These are phyloP conservation scores for Meliscaeva auricollis DNA, from an alignment of 2,888 invertebrate species.

Conservation along the genomic window DNA sequence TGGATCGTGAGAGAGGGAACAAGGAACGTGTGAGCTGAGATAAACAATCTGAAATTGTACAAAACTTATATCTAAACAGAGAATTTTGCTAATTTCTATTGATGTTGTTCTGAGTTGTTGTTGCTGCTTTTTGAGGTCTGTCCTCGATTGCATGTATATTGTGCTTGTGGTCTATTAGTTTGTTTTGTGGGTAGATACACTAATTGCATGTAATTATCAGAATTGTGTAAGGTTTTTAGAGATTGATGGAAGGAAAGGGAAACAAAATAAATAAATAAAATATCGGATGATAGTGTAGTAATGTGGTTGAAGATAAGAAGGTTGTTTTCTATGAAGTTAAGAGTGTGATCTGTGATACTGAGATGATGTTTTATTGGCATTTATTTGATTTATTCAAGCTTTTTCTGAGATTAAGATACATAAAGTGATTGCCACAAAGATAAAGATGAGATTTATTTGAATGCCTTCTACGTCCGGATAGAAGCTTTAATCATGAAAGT, in stretches of 20 bases:
- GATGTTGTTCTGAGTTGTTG: slow-evolving; percentile 16
- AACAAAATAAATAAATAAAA: not conserved
- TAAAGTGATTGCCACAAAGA: slow-evolving; percentile 27
- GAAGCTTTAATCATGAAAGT: slow-evolving; percentile 5
- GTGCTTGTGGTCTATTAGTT: slow-evolving; percentile 57
- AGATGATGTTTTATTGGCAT: slow-evolving; percentile 8
- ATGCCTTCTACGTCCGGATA: slow-evolving; percentile 18
- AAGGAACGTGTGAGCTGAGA: too few relatives aligned
- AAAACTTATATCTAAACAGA: slow-evolving; percentile 38
- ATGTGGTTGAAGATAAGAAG: slow-evolving; percentile 33
- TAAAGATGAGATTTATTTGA: slow-evolving; percentile 28
- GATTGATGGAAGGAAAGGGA: slow-evolving; percentile 22
- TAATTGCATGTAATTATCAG: slow-evolving; percentile 72
- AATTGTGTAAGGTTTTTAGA: slow-evolving; percentile 55
- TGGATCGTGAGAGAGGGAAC: slow-evolving; percentile 21
- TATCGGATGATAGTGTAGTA: slow-evolving; percentile 42
- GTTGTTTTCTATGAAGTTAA: slow-evolving; percentile 14
- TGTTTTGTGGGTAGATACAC: slow-evolving; percentile 58
- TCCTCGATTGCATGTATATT: slow-evolving; percentile 29
- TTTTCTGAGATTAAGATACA: slow-evolving; percentile 9
- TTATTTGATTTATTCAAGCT: slow-evolving; percentile 37
- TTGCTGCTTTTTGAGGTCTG: slow-evolving; percentile 23
- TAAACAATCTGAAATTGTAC: slow-evolving; percentile 53
- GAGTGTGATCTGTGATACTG: slow-evolving; percentile 12
- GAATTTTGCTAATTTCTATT: slow-evolving; percentile 32